These are phyloP conservation scores for Dolichoris vasculosae DNA, from an alignment of 1,140 invertebrate genomes.

Conservation along the genomic window DNA sequence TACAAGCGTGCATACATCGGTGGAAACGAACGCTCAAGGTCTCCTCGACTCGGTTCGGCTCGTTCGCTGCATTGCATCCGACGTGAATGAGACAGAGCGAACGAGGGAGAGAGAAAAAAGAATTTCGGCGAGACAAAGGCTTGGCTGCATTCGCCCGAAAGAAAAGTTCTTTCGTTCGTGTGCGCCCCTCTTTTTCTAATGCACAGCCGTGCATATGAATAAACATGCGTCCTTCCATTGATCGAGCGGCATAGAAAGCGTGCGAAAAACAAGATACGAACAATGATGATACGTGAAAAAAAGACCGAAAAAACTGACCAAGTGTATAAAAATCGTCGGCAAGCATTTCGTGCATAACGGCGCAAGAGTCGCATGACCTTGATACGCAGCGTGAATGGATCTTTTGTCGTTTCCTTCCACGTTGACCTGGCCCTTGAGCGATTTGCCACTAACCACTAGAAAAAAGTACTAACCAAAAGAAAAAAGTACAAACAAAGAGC, in stretches of 20 bases:
- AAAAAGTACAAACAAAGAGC: no score
- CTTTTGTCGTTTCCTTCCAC: conserved; percentile 26
- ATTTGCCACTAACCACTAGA: neutral
- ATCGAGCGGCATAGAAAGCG: neutral
- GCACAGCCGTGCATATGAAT: conserved; percentile 13
- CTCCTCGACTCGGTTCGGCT: neutral
- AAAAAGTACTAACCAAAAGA: neutral
- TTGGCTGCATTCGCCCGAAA: neutral
- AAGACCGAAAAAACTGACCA: conserved; percentile 13
- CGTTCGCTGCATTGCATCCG: neutral
- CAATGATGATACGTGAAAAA: neutral
- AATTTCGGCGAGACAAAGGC: neutral
- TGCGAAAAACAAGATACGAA: neutral
- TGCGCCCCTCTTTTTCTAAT: neutral
- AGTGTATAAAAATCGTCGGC: neutral
- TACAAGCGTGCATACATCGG: neutral
- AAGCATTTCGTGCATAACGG: neutral
- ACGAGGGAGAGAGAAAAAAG: neutral
- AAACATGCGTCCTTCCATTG: neutral
- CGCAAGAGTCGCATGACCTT: conserved; percentile 11
- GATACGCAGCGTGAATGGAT: conserved; percentile 29
- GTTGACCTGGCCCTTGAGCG: conserved; percentile 1
- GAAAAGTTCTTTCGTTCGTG: neutral
- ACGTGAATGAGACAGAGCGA: neutral
- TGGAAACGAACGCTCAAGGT: neutral